These are phyloP conservation scores for Sicus ferrugineus DNA, from an alignment of 2,888 invertebrate species.

Conservation along the genomic window DNA sequence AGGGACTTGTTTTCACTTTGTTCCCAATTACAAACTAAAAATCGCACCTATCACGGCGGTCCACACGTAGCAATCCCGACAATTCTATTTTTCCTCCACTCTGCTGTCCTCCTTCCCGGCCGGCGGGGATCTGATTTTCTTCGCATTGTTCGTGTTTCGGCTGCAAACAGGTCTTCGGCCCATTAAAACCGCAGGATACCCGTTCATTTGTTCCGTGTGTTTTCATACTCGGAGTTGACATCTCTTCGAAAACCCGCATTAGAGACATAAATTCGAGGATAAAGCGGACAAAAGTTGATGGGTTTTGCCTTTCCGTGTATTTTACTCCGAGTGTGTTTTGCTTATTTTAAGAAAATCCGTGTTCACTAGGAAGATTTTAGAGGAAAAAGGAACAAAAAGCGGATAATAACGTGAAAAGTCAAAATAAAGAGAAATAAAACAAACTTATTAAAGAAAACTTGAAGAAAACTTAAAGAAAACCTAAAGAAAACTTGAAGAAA, in stretches of 20 bases:
- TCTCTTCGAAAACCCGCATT: conserved; percentile 28
- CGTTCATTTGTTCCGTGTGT: neutral
- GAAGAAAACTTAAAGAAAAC: neutral
- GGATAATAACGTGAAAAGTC: neutral
- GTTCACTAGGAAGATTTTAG: too few relatives aligned
- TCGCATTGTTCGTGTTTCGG: neutral
- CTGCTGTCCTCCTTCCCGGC: neutral
- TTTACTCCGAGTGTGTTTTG: too few relatives aligned
- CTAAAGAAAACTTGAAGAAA: too few relatives aligned
- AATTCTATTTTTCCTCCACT: conserved; percentile 12
- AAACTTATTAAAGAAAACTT: neutral
- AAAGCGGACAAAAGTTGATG: too few relatives aligned
- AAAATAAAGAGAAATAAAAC: neutral
- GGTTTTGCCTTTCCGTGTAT: too few relatives aligned
- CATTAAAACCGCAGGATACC: conserved; percentile 57
- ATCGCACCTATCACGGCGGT: conserved; percentile 61
- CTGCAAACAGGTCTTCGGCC: conserved; percentile 42
- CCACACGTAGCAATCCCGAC: conserved; percentile 44
- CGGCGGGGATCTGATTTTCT: neutral
- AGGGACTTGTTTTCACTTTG: conserved; percentile 50
- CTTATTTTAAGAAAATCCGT: too few relatives aligned
- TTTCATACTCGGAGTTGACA: neutral
- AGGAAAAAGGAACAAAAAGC: neutral
- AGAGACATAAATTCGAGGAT: conserved; percentile 37
- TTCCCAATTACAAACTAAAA: conserved; percentile 39